phyloP scores from a whole-genome alignment of 2,888 invertebrate species.

The Boloria euphrosyne region DNA sequence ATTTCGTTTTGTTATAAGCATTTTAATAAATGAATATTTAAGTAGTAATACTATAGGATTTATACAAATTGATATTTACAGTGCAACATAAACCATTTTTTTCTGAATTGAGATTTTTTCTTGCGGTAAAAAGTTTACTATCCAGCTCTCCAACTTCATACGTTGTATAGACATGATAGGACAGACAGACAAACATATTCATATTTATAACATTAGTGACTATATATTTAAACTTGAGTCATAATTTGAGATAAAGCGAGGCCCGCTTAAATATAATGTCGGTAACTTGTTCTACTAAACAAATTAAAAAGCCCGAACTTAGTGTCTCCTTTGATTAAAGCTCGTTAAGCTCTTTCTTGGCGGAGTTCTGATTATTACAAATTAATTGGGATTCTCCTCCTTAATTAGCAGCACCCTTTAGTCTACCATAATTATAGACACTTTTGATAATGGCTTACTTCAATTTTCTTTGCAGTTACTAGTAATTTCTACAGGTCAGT shows the following conservation, averaged over 20 bases:
- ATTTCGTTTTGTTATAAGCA: no score
- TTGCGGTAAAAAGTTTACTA: no score
- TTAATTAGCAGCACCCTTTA: constrained; percentile 17
- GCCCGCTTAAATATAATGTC: background rate
- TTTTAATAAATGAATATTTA: no score
- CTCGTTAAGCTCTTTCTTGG: constrained; percentile 9
- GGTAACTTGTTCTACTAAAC: constrained; percentile 2
- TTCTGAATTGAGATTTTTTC: no score
- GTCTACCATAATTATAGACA: background rate
- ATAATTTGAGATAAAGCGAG: background rate
- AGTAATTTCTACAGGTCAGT: no score
- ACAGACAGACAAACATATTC: no score
- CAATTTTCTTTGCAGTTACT: background rate
- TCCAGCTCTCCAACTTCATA: no score
- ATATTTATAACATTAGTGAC: background rate
- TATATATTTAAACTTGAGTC: background rate
- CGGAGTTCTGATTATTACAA: constrained; percentile 20
- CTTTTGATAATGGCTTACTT: constrained; percentile 16
- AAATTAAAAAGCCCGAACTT: constrained; percentile 1
- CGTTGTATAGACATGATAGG: no score
- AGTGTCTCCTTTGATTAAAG: constrained; percentile 13
- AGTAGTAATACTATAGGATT: no score
- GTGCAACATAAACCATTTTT: no score
- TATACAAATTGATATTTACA: no score
- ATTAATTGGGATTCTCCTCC: constrained; percentile 18